These are phyloP conservation scores for Triplophysa yarkandensis DNA, from an alignment of 2,797 vertebrate genomes.

Conservation along the genomic window DNA sequence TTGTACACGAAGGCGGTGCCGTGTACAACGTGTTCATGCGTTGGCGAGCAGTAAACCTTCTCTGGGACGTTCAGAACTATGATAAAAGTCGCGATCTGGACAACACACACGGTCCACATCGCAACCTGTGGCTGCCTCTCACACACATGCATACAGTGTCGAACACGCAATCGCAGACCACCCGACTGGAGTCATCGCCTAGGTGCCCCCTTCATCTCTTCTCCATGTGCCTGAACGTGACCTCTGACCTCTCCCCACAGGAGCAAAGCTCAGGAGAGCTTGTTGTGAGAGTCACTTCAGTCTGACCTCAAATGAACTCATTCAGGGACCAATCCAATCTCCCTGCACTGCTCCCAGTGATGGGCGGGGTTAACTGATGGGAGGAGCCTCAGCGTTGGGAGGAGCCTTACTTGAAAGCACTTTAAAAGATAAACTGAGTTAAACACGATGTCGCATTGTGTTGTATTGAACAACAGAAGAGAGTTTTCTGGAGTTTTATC, in stretches of 20 bases:
- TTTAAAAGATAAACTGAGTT: slow-evolving; percentile 32
- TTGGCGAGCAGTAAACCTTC: slow-evolving; percentile 91
- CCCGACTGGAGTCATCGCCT: slow-evolving; percentile 37
- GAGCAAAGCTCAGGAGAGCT: slow-evolving; percentile 33
- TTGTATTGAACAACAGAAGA: not conserved
- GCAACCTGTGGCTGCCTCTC: slow-evolving; percentile 80
- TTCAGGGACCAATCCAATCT: slow-evolving; percentile 32
- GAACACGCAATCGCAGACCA: slow-evolving; percentile 31
- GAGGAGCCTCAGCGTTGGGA: slow-evolving; percentile 6
- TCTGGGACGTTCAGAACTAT: slow-evolving; percentile 93
- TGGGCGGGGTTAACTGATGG: slow-evolving; percentile 8
- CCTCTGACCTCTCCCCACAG: slow-evolving; percentile 28
- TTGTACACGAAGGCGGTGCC: slow-evolving; percentile 90
- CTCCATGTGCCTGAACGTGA: slow-evolving; percentile 41
- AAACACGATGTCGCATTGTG: not conserved
- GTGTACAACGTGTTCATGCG: slow-evolving; percentile 91
- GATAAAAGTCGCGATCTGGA: slow-evolving; percentile 89
- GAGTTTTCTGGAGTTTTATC: not conserved
- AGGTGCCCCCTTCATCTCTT: slow-evolving; percentile 32
- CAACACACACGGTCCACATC: slow-evolving; percentile 79
- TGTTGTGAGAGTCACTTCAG: slow-evolving; percentile 33
- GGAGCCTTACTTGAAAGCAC: slow-evolving; percentile 42
- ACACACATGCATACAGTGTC: slow-evolving; percentile 35
- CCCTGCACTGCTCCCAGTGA: slow-evolving; percentile 3
- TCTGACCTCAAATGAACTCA: slow-evolving; percentile 22